Base-by-base conservation (phyloP, 2,113 vertebrate species). In the Struthio camelus region DNA sequence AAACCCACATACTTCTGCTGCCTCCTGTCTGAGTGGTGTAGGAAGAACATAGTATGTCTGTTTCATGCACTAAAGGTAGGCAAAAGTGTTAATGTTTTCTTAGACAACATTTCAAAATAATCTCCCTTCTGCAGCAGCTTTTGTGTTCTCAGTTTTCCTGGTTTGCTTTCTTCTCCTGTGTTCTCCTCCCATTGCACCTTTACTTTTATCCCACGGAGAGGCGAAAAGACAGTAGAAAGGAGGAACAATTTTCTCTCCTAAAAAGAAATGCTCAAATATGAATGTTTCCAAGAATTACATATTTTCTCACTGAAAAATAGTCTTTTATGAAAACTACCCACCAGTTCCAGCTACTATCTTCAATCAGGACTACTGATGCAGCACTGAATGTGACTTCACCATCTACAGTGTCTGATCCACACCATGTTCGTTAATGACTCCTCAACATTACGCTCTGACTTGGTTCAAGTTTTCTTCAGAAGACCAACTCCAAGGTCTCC, bases 81-180 rank as follows among this genome's bases (percentile, higher is more conserved):
- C 61, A 32, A 86, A 92, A 84, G 59, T 65, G 58, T 78, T 89
- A 91, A 73, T 94, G 87, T 93, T 95, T 96, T 95, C 75, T 87
- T 17, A 87, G 82, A 77, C 85, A 93, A 94, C 67, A 92, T 79
- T 93, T 96, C 42, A 84, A 76, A 93, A 76, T 36, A 76, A 79
- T 87, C 70, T 88, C 38, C 42, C 19, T 86, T 84, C 85, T 76
- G 54, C 65, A 67, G 66, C 22, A 71, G 53, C 36, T 81, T 93
- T 75, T 64, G 32, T 38, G 46, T 78, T 89, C 51, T 66, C 14
- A 17, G 1, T 4, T 22, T 71, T 85, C 69, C 50, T 90, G 14
- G 2, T 61, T 85, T 87, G 48, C 71, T 34, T 3, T 66, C 69
- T 79, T 54, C 23, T 13, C 40, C 20, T 20, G 76, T 48, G 8